Evolutionary conservation across 92 coral and sea anemone genomes (phyloP).

Genomic region (Siderastrea radians): DNA sequence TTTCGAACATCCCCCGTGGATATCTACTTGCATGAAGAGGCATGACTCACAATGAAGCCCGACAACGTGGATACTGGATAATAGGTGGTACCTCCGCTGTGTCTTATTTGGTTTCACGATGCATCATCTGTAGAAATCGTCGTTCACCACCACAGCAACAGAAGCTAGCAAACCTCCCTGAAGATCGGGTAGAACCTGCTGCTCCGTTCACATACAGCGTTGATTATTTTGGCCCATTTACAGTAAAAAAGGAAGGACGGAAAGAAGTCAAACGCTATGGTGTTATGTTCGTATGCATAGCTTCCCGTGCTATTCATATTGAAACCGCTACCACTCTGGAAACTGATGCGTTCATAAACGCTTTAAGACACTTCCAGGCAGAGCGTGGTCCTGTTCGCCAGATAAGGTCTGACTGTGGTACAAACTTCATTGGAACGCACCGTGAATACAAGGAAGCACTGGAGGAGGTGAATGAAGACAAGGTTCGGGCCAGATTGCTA

Average conservation of each 20-base stretch:
- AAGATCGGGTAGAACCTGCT: conserved; percentile 30
- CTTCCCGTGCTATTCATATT: conserved; percentile 51
- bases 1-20: no score
- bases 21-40: not conserved
- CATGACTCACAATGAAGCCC: conserved; percentile 72
- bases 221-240: conserved; percentile 57
- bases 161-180: conserved; percentile 46
- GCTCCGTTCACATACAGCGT: conserved; percentile 51
- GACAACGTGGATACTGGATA: conserved; percentile 62
- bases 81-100: conserved; percentile 43
- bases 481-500: conserved; percentile 16
- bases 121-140: conserved; percentile 30
- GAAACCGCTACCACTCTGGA: conserved; percentile 35
- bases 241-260: conserved; percentile 46
- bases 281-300: conserved; percentile 49
- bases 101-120: conserved; percentile 18
- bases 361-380: conserved; percentile 48
- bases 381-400: conserved; percentile 49
- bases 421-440: conserved; percentile 46
- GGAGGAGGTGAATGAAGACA: conserved; percentile 46
- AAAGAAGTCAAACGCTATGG: conserved; percentile 54
- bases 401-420: conserved; percentile 52
- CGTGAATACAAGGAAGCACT: conserved; percentile 30
- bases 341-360: conserved; percentile 34
- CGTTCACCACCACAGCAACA: conserved; percentile 18